phyloP scores from a whole-genome alignment of 2,113 vertebrate species.

The Furnarius figulus region DNA sequence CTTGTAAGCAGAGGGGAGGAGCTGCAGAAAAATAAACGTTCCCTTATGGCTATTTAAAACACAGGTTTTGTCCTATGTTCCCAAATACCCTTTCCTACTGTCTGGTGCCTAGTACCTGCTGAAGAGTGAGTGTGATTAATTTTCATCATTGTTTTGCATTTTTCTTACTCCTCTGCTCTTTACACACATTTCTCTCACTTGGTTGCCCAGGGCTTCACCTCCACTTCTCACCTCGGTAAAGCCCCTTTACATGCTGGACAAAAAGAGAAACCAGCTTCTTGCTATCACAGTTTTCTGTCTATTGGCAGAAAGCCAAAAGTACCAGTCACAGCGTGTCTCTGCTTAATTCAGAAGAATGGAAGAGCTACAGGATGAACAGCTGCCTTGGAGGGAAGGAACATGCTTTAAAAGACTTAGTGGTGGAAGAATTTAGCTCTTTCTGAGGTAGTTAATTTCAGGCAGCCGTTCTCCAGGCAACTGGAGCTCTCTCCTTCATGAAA shows the following conservation, averaged over 20 bases:
- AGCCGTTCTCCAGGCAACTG: background rate
- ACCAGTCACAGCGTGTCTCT: background rate
- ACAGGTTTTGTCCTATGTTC: background rate
- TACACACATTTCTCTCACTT: background rate
- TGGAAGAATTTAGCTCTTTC: background rate
- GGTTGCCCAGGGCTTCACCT: background rate
- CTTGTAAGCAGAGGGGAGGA: background rate
- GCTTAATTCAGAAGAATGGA: background rate
- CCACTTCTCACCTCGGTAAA: background rate
- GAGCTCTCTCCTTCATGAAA: background rate
- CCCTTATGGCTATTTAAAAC: background rate
- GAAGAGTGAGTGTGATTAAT: background rate
- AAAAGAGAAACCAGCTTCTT: background rate
- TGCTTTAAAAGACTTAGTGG: background rate
- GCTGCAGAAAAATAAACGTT: constrained; percentile 13
- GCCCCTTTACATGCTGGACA: background rate
- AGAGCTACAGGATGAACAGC: background rate
- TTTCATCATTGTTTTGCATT: background rate
- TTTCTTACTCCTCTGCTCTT: background rate
- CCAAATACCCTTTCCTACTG: background rate
- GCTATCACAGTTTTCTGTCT: background rate
- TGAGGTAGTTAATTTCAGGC: background rate
- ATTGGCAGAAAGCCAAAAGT: background rate
- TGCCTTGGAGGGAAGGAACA: background rate
- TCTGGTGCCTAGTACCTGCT: background rate